Percentiles rank a stretch among this genome's conserved stretches.
Evolutionary conservation across 2,113 vertebrate genomes (phyloP).

Genomic region (Cephalopterus ornatus): DNA sequence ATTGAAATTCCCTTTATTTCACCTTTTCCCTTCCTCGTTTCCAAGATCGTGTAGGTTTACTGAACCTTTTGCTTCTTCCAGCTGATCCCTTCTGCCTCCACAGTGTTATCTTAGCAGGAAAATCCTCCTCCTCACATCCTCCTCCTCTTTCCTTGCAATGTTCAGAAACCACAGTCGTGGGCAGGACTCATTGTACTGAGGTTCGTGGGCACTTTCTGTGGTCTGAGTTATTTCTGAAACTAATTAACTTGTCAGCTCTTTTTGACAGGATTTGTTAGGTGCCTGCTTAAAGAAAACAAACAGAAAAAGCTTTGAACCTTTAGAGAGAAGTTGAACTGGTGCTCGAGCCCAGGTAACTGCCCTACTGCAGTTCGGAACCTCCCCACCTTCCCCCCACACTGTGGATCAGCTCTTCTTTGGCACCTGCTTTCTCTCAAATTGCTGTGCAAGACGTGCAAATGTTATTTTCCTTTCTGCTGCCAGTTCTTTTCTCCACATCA

Average conservation of each 20-base stretch:
- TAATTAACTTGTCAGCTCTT: neutral
- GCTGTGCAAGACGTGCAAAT: neutral
- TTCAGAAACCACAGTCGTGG: neutral
- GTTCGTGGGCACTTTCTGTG: neutral
- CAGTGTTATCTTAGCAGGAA: neutral
- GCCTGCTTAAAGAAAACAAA: neutral
- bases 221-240: slow-evolving; percentile 3
- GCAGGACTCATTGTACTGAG: neutral
- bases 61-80: neutral
- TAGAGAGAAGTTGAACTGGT: neutral
- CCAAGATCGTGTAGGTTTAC: neutral
- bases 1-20: neutral
- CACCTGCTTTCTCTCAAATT: neutral
- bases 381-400: neutral
- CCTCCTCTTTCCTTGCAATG: neutral
- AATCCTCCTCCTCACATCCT: neutral
- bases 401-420: neutral
- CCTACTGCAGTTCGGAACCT: neutral
- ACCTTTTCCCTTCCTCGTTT: neutral
- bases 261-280: neutral
- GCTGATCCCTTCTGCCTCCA: neutral
- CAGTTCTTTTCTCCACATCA: slow-evolving; percentile 48
- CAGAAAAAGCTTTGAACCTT: neutral
- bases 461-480: slow-evolving; percentile 48
- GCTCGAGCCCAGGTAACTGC: neutral